A percentile compares a stretch with the other conserved stretches of the same genome.
Evolutionary conservation across 2,797 vertebrate genomes (phyloP).

Genomic region (Melanotaenia pygmaea): DNA sequence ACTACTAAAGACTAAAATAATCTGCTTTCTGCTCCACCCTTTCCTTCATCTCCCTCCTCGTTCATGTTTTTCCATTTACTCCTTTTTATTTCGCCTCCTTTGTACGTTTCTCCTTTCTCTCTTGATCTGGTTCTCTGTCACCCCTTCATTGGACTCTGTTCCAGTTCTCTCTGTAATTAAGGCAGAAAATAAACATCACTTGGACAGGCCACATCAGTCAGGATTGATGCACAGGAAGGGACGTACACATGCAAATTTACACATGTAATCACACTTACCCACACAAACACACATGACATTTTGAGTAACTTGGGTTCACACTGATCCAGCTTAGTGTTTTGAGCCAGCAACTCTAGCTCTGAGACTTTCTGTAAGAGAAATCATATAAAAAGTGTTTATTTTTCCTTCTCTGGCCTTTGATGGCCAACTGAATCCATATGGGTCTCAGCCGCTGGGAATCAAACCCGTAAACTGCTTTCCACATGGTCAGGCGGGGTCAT

Average conservation of each 20-base stretch:
- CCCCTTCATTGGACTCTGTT: constrained; percentile 28
- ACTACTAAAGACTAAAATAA: constrained; percentile 30
- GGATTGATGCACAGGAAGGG: constrained; percentile 39
- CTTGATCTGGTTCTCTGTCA: constrained; percentile 21
- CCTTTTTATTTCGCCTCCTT: constrained; percentile 17
- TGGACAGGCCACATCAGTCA: constrained; percentile 59
- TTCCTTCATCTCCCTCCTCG: constrained; percentile 1
- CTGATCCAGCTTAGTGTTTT: constrained; percentile 8
- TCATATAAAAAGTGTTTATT: constrained; percentile 72
- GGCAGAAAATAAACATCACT: constrained; percentile 58
- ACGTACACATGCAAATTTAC: constrained; percentile 22
- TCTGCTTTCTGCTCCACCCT: not conserved
- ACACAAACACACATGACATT: constrained; percentile 13
- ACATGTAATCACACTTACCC: constrained; percentile 25
- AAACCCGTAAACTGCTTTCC: constrained; percentile 58
- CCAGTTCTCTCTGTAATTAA: constrained; percentile 49
- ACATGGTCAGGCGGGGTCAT: constrained; percentile 49
- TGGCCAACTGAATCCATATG: constrained; percentile 73
- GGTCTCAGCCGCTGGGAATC: constrained; percentile 53
- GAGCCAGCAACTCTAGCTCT: constrained; percentile 18
- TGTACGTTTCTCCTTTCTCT: constrained; percentile 5
- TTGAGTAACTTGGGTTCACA: constrained; percentile 5
- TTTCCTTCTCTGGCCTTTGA: constrained; percentile 66
- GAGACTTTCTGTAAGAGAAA: constrained; percentile 47
- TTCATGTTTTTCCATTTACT: constrained; percentile 28